Evolutionary conservation across 2,797 vertebrate genomes (phyloP).

Genomic region (Melanotaenia nigrans): DNA sequence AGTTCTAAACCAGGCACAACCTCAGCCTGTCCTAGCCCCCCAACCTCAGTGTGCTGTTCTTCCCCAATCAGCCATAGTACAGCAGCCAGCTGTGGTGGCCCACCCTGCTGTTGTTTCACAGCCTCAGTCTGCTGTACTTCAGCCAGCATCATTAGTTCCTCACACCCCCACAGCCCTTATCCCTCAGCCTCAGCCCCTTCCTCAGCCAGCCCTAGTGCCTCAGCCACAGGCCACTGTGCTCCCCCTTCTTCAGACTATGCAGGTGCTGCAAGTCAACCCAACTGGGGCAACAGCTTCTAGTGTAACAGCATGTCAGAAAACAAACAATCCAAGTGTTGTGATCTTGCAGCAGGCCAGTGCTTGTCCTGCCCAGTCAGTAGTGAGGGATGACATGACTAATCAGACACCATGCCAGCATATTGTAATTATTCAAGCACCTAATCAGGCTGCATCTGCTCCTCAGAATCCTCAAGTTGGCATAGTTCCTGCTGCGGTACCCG

Average conservation of each 20-base stretch:
- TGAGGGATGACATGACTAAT: slow-evolving; percentile 89
- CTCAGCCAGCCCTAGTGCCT: slow-evolving; percentile 71
- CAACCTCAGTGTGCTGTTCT: slow-evolving; percentile 76
- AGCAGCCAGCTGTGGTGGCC: slow-evolving; percentile 72
- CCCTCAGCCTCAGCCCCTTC: slow-evolving; percentile 70
- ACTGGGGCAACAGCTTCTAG: slow-evolving; percentile 78
- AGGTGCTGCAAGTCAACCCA: slow-evolving; percentile 95
- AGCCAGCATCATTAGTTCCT: slow-evolving; percentile 73
- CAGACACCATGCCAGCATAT: slow-evolving; percentile 94
- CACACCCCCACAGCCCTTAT: slow-evolving; percentile 78
- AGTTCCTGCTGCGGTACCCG: slow-evolving; percentile 82
- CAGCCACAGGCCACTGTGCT: slow-evolving; percentile 87
- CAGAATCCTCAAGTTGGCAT: slow-evolving; percentile 86
- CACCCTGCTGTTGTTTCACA: slow-evolving; percentile 72
- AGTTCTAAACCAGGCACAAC: slow-evolving; percentile 63
- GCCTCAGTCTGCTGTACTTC: slow-evolving; percentile 74
- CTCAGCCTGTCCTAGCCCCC: slow-evolving; percentile 61
- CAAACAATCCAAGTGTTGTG: slow-evolving; percentile 92
- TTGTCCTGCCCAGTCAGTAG: slow-evolving; percentile 83
- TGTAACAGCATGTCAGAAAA: slow-evolving; percentile 83
- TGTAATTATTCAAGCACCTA: slow-evolving; percentile 96
- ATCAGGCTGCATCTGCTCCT: slow-evolving; percentile 86
- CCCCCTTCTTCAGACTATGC: slow-evolving; percentile 94
- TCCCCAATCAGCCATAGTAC: slow-evolving; percentile 72
- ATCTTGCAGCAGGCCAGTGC: slow-evolving; percentile 93